Base-by-base conservation (phyloP, 2,888 invertebrate species). In the Cosmia pyralina region DNA sequence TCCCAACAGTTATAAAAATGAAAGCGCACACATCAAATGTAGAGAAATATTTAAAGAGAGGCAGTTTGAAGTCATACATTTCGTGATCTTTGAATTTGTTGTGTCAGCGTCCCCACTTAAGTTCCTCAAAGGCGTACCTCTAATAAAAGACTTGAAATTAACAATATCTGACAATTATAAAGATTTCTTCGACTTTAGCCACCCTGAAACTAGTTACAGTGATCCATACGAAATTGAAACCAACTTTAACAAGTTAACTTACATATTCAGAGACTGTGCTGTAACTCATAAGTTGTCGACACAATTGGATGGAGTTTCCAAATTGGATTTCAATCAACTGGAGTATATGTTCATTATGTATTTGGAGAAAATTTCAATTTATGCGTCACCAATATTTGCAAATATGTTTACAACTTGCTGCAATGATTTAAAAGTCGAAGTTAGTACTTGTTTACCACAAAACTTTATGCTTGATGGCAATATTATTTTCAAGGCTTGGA, bases 261-360 rank as follows among this genome's bases (percentile, higher is more conserved):
- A 88, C 50, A 15, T 85, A 41, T 88, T 89, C n/a, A 85, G 88
- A 13, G 89, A 90, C 38, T 90, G 90, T 48, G 84, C 87, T 17
- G 82, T 90, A 1, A 88, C 88, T 13, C 90, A 90, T 60, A 90
- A 86, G 63, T 77, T 85, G 11, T 83, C 88, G 0, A 76, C 72
- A 64, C 85, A 86, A 48, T 73, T 92, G 19, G 84, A 83, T 52
- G 90, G 89, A 44, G 77, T 92, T 44, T 79, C 87, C 0, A 86
- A 84, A 48, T 75, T 92, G 53, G 82, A 91, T 74, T 91, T 84
- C 63, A 76, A 83, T 55, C 77, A 88, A 60, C 69, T 91, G 2
- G 91, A 91, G 77, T 92, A 90, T 63, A 89, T 91, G 41, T 90
- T 90, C 60, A 84, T 91, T 0, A 91, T 91, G 90, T 90, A 89